phyloP scores from a whole-genome alignment of 2,113 vertebrate species.

The Craseonycteris thonglongyai region DNA sequence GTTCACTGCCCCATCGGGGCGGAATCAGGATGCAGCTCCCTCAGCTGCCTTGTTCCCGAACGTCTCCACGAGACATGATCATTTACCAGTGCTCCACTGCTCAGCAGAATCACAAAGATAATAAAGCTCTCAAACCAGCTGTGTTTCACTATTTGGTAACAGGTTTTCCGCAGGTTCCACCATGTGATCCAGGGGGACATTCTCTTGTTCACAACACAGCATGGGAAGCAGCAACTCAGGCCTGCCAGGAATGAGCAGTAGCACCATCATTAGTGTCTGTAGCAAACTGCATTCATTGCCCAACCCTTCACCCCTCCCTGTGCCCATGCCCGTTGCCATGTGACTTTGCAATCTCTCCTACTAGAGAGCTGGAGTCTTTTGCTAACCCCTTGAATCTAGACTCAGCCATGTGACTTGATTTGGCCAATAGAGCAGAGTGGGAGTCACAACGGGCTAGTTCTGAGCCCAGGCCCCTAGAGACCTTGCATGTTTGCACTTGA shows the following conservation, averaged over 20 bases:
- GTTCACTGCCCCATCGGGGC: background rate
- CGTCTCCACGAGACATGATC: background rate
- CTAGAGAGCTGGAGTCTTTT: background rate
- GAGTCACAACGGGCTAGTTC: background rate
- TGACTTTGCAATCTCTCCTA: background rate
- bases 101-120: slow-evolving; percentile 95
- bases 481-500: background rate
- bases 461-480: background rate
- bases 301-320: background rate
- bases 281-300: background rate
- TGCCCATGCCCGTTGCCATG: background rate
- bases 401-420: background rate
- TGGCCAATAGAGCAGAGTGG: background rate
- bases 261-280: background rate
- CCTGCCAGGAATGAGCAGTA: slow-evolving; percentile 73
- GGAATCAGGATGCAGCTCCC: background rate
- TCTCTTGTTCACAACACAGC: slow-evolving; percentile 78
- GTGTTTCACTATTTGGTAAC: slow-evolving; percentile 93
- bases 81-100: slow-evolving; percentile 91
- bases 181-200: slow-evolving; percentile 80
- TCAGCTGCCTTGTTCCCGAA: background rate
- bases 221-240: slow-evolving; percentile 76
- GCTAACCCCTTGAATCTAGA: background rate
- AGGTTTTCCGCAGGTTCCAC: slow-evolving; percentile 92
- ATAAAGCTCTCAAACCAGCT: slow-evolving; percentile 96